Base-by-base conservation (phyloP, 2,797 vertebrate species). In the Xyrichtys novacula region DNA sequence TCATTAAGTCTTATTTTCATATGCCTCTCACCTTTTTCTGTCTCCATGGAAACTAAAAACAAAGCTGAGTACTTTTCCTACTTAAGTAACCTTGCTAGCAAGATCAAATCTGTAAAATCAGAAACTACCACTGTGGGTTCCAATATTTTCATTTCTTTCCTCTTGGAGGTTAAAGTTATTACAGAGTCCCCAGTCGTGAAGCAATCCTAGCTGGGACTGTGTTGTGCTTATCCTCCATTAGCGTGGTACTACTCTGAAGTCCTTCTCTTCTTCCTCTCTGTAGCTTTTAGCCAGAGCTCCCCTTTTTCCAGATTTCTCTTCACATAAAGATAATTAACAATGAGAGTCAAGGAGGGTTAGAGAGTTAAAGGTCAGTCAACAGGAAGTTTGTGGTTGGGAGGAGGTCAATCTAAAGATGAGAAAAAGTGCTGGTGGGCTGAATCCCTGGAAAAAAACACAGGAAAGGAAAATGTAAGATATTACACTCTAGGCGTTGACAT, bases 381-480 rank as follows among this genome's bases (percentile, higher is more conserved):
- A 72, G 72, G 64, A 83, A 78, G 78, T 82, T 76, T 47, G 56
- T 61, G 46, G 29, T 71, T 53, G 20, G 52, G 53, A 58, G 50
- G 43, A 76, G 81, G 80, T 61, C 29, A 54, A 73, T 73, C 39
- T 64, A 71, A 73, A 65, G 73, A 78, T 64, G 68, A 69, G 58
- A 80, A 80, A 86, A 88, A 58, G 78, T 86, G 89, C 91, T 92
- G 91, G 88, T 92, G 84, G 85, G 80, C 74, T 83, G 88, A 93
- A 91, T 93, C 88, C 92, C 91, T 93, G 63, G 2, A 36, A 40
- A 44, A 59, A 47, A 66, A 42, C 8, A 46, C 11, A n/a, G 22
- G 17, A 66, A 48, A 60, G 19, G 40, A 19, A 71, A 1, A 73
- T 8, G 42, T 48, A 4, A 61, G 23, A 52, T 56, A 19, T 25